A percentile compares a stretch with the other conserved stretches of the same genome.
These are phyloP conservation scores for Phocides pigmalion DNA, from an alignment of 1,140 invertebrate species.

Conservation along the genomic window DNA sequence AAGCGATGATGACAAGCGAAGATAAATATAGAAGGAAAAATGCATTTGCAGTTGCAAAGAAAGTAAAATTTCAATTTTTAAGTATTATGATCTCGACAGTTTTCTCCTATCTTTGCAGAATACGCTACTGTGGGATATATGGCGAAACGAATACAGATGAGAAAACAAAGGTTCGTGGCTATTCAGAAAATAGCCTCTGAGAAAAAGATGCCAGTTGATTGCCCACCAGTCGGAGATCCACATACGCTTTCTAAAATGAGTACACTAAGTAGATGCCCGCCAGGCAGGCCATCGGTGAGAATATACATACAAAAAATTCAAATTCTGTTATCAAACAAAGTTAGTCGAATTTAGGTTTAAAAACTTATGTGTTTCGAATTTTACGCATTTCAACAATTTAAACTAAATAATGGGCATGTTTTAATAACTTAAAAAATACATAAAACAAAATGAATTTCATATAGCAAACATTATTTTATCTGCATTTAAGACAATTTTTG, in stretches of 20 bases:
- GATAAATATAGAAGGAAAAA: not conserved
- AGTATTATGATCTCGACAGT: constrained; percentile 14
- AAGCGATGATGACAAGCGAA: not conserved
- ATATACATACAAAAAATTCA: constrained; percentile 14
- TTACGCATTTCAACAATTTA: no score
- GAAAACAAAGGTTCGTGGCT: constrained; percentile 94
- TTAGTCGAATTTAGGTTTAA: no score
- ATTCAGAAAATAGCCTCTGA: constrained; percentile 96
- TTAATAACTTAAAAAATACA: no score
- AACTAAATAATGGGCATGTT: no score
- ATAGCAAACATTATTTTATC: no score
- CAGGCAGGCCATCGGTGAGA: constrained; percentile 77
- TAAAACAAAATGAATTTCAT: no score
- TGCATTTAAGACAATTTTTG: no score
- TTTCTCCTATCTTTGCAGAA: constrained; percentile 87
- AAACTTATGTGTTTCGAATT: no score
- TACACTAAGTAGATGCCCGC: constrained; percentile 74
- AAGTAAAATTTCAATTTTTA: not conserved
- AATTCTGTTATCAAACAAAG: not conserved
- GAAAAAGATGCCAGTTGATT: constrained; percentile 92
- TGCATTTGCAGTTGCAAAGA: not conserved
- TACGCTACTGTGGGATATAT: constrained; percentile 98
- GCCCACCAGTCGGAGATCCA: constrained; percentile 88
- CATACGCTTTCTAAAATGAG: constrained; percentile 83
- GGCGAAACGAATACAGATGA: constrained; percentile 98